Conservation (phyloP, 2,797 vertebrate genomes). For the Falco berigora region DNA sequence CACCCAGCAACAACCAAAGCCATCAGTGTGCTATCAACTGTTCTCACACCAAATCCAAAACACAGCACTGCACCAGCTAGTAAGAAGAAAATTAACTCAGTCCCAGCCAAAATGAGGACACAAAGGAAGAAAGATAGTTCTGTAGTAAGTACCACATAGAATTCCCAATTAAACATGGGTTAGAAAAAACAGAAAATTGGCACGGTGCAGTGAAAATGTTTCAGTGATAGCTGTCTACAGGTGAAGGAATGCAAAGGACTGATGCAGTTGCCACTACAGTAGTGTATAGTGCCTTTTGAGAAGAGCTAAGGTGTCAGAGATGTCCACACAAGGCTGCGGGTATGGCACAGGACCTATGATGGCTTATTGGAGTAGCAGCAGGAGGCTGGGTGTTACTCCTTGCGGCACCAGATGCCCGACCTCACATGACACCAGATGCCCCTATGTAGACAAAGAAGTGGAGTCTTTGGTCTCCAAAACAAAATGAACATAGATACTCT, state of each 20-base stretch:
- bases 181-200: neutral
- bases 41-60: too few relatives aligned
- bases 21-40: too few relatives aligned
- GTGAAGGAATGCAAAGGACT: neutral
- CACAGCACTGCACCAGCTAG: too few relatives aligned
- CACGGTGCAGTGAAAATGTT: neutral
- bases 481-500: neutral
- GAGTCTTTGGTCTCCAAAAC: neutral
- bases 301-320: neutral
- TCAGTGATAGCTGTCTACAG: neutral
- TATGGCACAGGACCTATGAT: neutral
- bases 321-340: neutral
- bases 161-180: neutral
- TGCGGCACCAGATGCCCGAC: neutral
- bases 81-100: too few relatives aligned
- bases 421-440: neutral
- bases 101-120: too few relatives aligned
- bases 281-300: neutral
- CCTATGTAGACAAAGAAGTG: neutral
- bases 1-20: too few relatives aligned
- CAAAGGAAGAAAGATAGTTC: neutral
- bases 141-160: neutral
- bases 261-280: neutral
- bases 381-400: neutral
- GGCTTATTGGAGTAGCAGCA: neutral